Conservation (phyloP, 2,888 invertebrate genomes). For the Dynastes grantii region DNA sequence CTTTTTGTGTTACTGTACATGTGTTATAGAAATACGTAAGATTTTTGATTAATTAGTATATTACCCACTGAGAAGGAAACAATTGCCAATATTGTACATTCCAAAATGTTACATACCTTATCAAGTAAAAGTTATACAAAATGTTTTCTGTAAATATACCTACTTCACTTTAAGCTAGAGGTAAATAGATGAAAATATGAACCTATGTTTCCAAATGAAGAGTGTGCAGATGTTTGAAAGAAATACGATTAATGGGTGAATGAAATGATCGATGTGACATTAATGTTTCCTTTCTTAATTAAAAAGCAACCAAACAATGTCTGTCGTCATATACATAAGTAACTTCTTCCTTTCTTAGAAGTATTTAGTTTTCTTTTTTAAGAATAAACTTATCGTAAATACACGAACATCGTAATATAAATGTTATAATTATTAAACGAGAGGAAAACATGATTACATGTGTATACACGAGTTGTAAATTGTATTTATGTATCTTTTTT, state of each 20-base stretch:
- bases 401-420: constrained; percentile 24
- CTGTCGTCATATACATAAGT: constrained; percentile 28
- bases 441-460: constrained; percentile 5
- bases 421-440: background rate
- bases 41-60: no score
- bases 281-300: constrained; percentile 21
- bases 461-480: constrained; percentile 26
- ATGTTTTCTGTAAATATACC: constrained; percentile 41
- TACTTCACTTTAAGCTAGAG: constrained; percentile 37
- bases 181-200: constrained; percentile 17
- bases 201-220: constrained; percentile 22
- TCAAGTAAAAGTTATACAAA: constrained; percentile 32
- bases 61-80: background rate
- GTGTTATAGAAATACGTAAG: background rate
- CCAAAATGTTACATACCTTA: constrained; percentile 31
- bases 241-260: constrained; percentile 1
- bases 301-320: constrained; percentile 32
- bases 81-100: constrained; percentile 45
- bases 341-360: constrained; percentile 43
- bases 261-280: background rate
- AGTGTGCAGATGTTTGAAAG: background rate
- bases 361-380: constrained; percentile 16
- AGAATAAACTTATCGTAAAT: constrained; percentile 23
- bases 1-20: background rate
- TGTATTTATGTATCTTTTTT: constrained; percentile 46